Conservation (phyloP, 1,140 invertebrate species). For the Tigriopus japonicus region DNA sequence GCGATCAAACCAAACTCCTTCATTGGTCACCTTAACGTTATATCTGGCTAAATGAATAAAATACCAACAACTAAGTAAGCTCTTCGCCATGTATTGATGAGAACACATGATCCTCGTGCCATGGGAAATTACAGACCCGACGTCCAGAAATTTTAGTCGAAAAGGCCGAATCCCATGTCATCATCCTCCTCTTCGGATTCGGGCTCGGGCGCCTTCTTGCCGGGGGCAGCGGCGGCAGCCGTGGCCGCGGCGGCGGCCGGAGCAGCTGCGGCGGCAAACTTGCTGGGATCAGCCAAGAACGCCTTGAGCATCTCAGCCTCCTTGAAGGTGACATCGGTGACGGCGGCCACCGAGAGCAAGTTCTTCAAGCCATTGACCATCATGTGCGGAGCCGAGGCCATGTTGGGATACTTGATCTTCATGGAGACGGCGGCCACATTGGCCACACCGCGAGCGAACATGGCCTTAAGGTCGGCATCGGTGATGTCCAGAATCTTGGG, state of each 20-base stretch:
- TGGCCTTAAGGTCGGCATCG: conserved; percentile 72
- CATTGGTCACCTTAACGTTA: no score
- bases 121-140: no score
- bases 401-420: conserved; percentile 80
- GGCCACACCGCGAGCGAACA: conserved; percentile 74
- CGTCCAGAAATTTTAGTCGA: conserved; percentile 54
- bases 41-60: no score
- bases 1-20: no score
- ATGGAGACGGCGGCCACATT: conserved; percentile 89
- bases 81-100: no score
- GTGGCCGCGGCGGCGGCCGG: conserved; percentile 36
- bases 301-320: conserved; percentile 83
- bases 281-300: conserved; percentile 63
- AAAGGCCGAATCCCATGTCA: conserved; percentile 90
- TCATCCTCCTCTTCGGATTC: conserved; percentile 62
- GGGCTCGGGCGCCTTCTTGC: conserved; percentile 57
- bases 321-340: conserved; percentile 83
- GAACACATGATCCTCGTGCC: no score
- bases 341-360: conserved; percentile 82
- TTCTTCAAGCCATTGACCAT: conserved; percentile 97
- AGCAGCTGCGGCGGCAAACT: conserved; percentile 54
- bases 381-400: conserved; percentile 89
- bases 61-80: no score
- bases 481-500: conserved; percentile 96
- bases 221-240: conserved; percentile 36